Evolutionary conservation across 1,140 invertebrate species (phyloP), one percentile per base, ranked within the genome.

Genomic region (Pogonomyrmex barbatus): DNA sequence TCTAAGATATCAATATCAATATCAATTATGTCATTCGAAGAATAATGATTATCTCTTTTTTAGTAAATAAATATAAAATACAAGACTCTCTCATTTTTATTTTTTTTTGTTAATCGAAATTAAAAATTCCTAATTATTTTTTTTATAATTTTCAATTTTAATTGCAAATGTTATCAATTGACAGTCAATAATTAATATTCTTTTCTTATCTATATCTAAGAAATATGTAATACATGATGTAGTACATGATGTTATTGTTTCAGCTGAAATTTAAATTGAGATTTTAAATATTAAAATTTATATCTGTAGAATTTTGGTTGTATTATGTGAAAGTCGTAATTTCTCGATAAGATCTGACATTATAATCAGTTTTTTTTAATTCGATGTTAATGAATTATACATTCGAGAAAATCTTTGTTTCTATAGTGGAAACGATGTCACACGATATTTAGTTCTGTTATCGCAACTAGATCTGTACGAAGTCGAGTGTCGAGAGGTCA

Each of bases 401-500:
- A 30, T 30, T 14, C n/a, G 10, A 45, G 42, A 1, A 60, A 30
- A 9, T 47, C 10, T 62, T 8, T 24, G 24, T 6, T 62, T 62
- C 24, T 33, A n/a, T n/a, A 47, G 17, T 24, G 24, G 33, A 79
- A 24, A 79, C 42, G 33, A 62, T 33, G 30, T 78, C 30, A 33
- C 2, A 42, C 33, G 9, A 50, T 54, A 65, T 50, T 52, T 17
- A 68, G 17, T 45, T 73, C 17, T 50, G 75, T 56, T 33, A 70
- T 39, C 39, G 33, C 12, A 68, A 33, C 5, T 24, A 24, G 14
- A 58, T 82, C 50, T 70, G n/a, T 45, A 33, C 30, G 36, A 24
- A 82, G 60, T 24, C 36, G 50, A 70, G 14, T 70, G 45, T 47
- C 47, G 78, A 71, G 78, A 71, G 24, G 36, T 54, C 24, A 50